These are phyloP conservation scores for Rana temporaria DNA, from an alignment of 2,113 vertebrate species.

Conservation along the genomic window DNA sequence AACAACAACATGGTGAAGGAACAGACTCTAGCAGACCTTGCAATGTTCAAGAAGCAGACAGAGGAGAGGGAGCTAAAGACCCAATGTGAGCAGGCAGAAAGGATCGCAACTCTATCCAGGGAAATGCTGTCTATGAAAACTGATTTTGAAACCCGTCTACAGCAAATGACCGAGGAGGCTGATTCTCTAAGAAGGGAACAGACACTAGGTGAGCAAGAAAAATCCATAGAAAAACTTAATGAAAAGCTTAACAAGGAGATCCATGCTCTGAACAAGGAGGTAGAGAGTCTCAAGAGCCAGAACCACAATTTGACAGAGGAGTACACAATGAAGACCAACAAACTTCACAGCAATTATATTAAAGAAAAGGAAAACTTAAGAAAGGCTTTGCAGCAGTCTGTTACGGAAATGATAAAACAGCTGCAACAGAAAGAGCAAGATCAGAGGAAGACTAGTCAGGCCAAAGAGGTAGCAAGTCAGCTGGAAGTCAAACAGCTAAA, in stretches of 20 bases:
- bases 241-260: constrained; percentile 56
- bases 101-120: constrained; percentile 63
- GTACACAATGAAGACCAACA: constrained; percentile 69
- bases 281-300: constrained; percentile 67
- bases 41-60: constrained; percentile 67
- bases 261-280: constrained; percentile 68
- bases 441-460: constrained; percentile 81
- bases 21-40: constrained; percentile 74
- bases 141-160: constrained; percentile 68
- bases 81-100: constrained; percentile 74
- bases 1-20: constrained; percentile 82
- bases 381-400: constrained; percentile 75
- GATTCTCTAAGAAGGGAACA: constrained; percentile 68
- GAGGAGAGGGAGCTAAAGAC: constrained; percentile 67
- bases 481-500: constrained; percentile 86
- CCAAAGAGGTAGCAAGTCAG: constrained; percentile 73
- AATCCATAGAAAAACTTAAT: constrained; percentile 44
- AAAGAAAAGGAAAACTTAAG: constrained; percentile 77
- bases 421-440: constrained; percentile 85
- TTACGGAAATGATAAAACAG: constrained; percentile 77
- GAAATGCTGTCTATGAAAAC: constrained; percentile 65
- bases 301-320: constrained; percentile 72
- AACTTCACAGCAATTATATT: constrained; percentile 72
- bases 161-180: constrained; percentile 73
- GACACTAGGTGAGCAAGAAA: constrained; percentile 60